phyloP scores from a whole-genome alignment of 2,797 vertebrate genomes.

The Mormyrops attenuatus region DNA sequence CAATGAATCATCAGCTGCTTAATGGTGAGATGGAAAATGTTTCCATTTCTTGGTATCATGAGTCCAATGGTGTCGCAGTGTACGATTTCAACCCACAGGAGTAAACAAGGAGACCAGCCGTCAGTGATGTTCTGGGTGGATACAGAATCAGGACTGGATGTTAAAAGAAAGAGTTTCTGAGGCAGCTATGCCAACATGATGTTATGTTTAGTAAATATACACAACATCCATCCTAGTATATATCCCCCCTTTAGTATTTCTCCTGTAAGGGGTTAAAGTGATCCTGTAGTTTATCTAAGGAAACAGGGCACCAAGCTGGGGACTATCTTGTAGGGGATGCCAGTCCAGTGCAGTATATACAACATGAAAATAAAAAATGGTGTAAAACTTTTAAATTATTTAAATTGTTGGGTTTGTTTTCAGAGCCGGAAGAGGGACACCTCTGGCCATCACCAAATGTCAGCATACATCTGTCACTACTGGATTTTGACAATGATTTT shows the following conservation, averaged over 20 bases:
- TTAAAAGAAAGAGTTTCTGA: neutral
- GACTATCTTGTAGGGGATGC: neutral
- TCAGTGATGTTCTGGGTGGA: neutral
- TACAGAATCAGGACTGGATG: neutral
- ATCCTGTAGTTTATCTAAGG: neutral
- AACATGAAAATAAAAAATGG: neutral
- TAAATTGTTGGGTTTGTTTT: neutral
- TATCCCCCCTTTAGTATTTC: neutral
- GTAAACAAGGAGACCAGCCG: neutral
- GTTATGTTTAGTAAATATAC: neutral
- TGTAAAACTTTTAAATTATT: neutral
- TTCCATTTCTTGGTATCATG: neutral
- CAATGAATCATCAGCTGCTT: neutral
- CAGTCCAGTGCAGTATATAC: neutral
- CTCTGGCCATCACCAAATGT: neutral
- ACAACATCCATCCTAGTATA: neutral
- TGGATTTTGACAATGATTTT: neutral
- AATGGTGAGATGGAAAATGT: neutral
- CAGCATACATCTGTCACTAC: neutral
- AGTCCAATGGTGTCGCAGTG: neutral
- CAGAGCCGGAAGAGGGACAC: neutral
- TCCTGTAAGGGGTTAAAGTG: neutral
- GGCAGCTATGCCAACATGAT: neutral
- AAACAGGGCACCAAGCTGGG: neutral
- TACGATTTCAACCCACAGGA: neutral